Evolutionary conservation across 2,797 vertebrate genomes (phyloP).

Genomic region (Argentina silus): DNA sequence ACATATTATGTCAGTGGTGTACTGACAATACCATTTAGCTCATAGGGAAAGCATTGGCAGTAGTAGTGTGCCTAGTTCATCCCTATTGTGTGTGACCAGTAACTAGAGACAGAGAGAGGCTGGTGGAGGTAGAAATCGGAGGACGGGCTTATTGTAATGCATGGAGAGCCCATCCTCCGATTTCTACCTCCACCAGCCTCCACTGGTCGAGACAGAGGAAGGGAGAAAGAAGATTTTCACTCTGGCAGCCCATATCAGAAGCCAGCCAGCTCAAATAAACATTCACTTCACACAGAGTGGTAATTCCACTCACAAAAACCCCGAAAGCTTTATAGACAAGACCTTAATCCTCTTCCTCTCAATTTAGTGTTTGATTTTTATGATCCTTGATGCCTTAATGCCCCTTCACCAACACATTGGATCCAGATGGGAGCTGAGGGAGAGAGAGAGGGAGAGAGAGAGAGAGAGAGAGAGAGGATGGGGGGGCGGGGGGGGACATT

Average conservation of each 20-base stretch:
- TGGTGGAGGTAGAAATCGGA: too few species aligned
- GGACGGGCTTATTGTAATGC: too few species aligned
- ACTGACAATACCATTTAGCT: not conserved
- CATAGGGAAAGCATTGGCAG: not conserved
- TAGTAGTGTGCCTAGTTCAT: too few species aligned
- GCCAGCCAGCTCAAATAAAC: constrained; percentile 25
- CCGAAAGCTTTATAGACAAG: constrained; percentile 25
- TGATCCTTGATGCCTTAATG: constrained; percentile 42
- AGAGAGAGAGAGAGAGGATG: constrained; percentile 12
- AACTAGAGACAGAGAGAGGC: too few species aligned
- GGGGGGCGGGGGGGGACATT: constrained; percentile 18
- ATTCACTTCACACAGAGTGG: constrained; percentile 7
- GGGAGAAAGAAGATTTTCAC: constrained; percentile 3
- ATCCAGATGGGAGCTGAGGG: constrained; percentile 67
- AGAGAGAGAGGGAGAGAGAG: constrained; percentile 16
- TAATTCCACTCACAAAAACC: constrained; percentile 19
- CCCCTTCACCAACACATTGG: constrained; percentile 71
- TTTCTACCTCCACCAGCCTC: too few species aligned
- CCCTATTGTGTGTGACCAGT: too few species aligned
- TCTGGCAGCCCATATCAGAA: not conserved
- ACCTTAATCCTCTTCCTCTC: constrained; percentile 31
- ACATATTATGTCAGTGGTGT: too few species aligned
- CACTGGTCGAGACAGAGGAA: too few species aligned
- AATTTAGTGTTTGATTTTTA: constrained; percentile 37
- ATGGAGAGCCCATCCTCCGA: too few species aligned